phyloP scores from a whole-genome alignment of 1,140 invertebrate species.

The Micrasema minimum region DNA sequence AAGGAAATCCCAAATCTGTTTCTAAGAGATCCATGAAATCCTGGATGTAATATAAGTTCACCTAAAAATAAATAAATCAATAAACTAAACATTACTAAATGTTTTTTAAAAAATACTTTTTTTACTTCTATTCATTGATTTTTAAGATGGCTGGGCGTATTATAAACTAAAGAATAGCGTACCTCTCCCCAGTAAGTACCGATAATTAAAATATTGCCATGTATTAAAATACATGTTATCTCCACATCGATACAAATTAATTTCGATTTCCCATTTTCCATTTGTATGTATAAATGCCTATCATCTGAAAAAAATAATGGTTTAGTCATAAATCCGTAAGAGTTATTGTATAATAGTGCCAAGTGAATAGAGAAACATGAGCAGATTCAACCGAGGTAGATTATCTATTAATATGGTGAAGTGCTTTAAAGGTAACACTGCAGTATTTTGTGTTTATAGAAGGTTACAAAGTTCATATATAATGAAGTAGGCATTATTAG shows the following conservation, averaged over 20 bases:
- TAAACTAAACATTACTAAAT: neutral
- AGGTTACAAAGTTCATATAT: too few relatives aligned
- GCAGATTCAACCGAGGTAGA: too few relatives aligned
- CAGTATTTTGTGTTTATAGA: too few relatives aligned
- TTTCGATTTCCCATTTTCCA: neutral
- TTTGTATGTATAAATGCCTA: neutral
- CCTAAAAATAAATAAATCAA: slow-evolving; percentile 25
- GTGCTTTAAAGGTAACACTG: too few relatives aligned
- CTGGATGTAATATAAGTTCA: slow-evolving; percentile 2
- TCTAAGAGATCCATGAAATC: slow-evolving; percentile 33
- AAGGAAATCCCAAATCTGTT: slow-evolving; percentile 31
- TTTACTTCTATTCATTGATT: too few relatives aligned
- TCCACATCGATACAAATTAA: slow-evolving; percentile 2
- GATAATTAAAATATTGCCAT: slow-evolving; percentile 45
- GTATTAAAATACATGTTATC: slow-evolving; percentile 41
- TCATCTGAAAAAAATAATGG: slow-evolving; percentile 7
- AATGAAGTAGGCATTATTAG: too few relatives aligned
- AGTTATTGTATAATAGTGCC: too few relatives aligned
- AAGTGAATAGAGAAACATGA: too few relatives aligned
- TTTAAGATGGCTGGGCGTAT: too few relatives aligned
- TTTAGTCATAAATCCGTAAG: too few relatives aligned
- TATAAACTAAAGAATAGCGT: slow-evolving; percentile 16
- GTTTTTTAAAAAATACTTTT: too few relatives aligned
- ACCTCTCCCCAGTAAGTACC: slow-evolving; percentile 48
- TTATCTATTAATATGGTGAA: too few relatives aligned